A percentile compares a stretch with the other conserved stretches of the same genome.
Conservation (phyloP, 1,140 invertebrate species). For the Drosophila triauraria region DNA sequence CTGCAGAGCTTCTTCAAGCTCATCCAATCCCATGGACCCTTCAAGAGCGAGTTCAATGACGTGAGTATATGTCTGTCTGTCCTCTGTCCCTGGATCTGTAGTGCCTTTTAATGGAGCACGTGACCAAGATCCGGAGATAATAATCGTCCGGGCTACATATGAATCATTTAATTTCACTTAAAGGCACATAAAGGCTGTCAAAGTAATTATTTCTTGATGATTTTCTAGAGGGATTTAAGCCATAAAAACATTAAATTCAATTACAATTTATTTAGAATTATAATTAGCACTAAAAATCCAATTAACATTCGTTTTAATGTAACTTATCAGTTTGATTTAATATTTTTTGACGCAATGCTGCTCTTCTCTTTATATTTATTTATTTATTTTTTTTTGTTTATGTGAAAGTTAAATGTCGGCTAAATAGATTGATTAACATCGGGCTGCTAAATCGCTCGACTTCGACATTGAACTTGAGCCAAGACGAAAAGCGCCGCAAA, state of each 20-base stretch:
- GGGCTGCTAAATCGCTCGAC: slow-evolving; percentile 20
- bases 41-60: slow-evolving; percentile 88
- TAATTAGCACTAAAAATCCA: background rate
- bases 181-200: slow-evolving; percentile 7
- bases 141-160: background rate
- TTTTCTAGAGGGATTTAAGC: background rate
- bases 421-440: slow-evolving; percentile 43
- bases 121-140: slow-evolving; percentile 19
- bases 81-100: background rate
- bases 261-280: background rate
- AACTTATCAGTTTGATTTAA: background rate
- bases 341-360: background rate
- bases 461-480: slow-evolving; percentile 74
- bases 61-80: slow-evolving; percentile 85
- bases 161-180: slow-evolving; percentile 17
- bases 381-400: background rate
- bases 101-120: slow-evolving; percentile 14
- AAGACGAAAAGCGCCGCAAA: slow-evolving; percentile 44
- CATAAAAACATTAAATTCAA: background rate
- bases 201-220: background rate
- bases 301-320: background rate
- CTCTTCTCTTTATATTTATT: background rate
- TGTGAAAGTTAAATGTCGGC: slow-evolving; percentile 29
- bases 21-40: slow-evolving; percentile 88
- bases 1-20: slow-evolving; percentile 86